Conservation (phyloP, 2,113 vertebrate species). For the Halcyon senegalensis region DNA sequence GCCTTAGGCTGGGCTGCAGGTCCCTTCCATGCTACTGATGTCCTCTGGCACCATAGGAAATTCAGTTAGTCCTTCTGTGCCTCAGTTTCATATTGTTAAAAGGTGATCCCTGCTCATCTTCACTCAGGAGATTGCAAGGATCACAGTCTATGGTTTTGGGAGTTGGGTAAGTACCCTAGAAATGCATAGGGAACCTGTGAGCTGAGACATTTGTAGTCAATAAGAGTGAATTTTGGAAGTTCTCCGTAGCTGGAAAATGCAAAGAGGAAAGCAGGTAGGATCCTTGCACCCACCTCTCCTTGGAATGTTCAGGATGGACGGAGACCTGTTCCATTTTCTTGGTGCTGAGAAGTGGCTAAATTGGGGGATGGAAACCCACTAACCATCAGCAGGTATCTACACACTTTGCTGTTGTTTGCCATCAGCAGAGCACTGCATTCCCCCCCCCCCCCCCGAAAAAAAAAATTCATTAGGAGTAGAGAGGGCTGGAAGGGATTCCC, state of each 20-base stretch:
- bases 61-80: neutral
- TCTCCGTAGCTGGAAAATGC: neutral
- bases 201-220: neutral
- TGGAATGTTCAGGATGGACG: neutral
- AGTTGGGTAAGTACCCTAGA: constrained; percentile 15
- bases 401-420: fast-evolving
- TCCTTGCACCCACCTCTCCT: neutral
- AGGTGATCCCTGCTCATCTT: neutral
- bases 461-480: constrained; percentile 9
- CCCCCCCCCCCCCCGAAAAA: neutral
- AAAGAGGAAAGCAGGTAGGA: neutral
- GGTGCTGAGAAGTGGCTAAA: neutral
- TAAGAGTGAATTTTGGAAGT: neutral
- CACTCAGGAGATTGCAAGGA: neutral
- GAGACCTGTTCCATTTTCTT: neutral
- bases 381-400: neutral
- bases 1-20: neutral
- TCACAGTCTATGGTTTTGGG: neutral
- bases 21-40: neutral
- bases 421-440: neutral
- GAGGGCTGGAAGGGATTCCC: constrained; percentile 33
- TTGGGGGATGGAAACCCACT: neutral
- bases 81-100: neutral
- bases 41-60: neutral
- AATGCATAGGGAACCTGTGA: neutral